Evolutionary conservation across 2,797 vertebrate genomes (phyloP).

Genomic region (Eremophila alpestris): DNA sequence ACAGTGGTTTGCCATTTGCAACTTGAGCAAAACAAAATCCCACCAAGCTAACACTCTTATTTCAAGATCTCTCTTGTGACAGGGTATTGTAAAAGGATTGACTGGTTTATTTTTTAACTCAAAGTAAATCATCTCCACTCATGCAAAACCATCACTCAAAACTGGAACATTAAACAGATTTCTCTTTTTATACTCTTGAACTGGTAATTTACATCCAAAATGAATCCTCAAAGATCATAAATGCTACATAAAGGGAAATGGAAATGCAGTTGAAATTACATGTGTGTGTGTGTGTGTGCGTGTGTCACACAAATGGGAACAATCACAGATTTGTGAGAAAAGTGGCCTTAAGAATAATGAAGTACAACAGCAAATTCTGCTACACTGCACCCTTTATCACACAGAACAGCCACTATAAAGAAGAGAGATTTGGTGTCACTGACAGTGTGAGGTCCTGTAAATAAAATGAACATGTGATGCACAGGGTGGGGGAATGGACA

Average conservation of each 20-base stretch:
- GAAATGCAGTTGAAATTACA: background rate
- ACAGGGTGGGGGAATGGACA: background rate
- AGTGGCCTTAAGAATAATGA: background rate
- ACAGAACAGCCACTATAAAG: background rate
- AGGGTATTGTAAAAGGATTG: background rate
- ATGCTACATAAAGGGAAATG: background rate
- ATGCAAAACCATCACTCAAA: background rate
- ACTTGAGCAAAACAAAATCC: background rate
- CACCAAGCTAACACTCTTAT: background rate
- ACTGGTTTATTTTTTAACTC: conserved; percentile 25
- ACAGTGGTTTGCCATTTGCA: background rate
- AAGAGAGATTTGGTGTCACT: background rate
- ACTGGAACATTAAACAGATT: background rate
- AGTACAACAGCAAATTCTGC: background rate
- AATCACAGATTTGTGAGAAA: background rate
- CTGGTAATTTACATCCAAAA: conserved; percentile 30
- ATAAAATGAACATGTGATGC: background rate
- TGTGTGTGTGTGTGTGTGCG: background rate
- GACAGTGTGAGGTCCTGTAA: background rate
- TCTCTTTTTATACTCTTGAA: conserved; percentile 13
- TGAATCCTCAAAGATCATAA: background rate
- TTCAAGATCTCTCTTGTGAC: background rate
- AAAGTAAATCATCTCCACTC: conserved; percentile 11
- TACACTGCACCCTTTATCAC: background rate
- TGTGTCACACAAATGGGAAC: background rate